Base-by-base conservation (phyloP, 1,140 invertebrate species). In the Oncopodura yosiiana region DNA sequence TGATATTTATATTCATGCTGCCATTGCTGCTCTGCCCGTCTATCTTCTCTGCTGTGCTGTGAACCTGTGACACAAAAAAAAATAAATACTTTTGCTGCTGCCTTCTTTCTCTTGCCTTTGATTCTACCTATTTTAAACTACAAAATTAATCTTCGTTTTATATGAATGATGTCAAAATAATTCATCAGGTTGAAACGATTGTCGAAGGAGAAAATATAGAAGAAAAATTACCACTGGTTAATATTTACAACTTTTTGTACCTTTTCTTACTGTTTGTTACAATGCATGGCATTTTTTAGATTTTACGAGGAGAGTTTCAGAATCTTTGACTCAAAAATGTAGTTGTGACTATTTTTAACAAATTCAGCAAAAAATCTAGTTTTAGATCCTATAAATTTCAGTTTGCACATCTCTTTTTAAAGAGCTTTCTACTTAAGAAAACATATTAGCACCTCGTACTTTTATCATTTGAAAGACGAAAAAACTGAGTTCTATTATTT, bases 151-250 rank as follows among this genome's bases (percentile, higher is more conserved):
- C 27, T 3, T 26, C 19, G 21, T 36, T 48, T 16, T 14, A 30
- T 23, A 18, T 12, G 30, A 5, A 14, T 44, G 27, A 9, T 16
- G 26, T 34, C 16, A 16, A 34, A 32, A 24, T 36, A 34, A 32
- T 52, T 43, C 8, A 29, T 23, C 48, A 56, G 54, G 54, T 56
- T 21, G 54, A 56, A 36, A 48, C 46, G 24, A 27, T 56, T 18
- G 54, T 56, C 30, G 54, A 51, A 45, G 54, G 50, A 42, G 54
- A 48, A 32, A 50, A 49, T 34, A 39, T 56, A 29, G 54, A 56
- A 44, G 54, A 56, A 45, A 56, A 56, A 56, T 48, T 56, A 11
- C 54, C 54, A 19, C 54, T 56, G 54, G 54, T 56, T 41, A n/a
- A n/a, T 38, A 49, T 23, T 42, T 23, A 26, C n/a, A n/a, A n/a